Evolutionary conservation across 2,888 invertebrate genomes (phyloP).

Genomic region (Idaea aversata): DNA sequence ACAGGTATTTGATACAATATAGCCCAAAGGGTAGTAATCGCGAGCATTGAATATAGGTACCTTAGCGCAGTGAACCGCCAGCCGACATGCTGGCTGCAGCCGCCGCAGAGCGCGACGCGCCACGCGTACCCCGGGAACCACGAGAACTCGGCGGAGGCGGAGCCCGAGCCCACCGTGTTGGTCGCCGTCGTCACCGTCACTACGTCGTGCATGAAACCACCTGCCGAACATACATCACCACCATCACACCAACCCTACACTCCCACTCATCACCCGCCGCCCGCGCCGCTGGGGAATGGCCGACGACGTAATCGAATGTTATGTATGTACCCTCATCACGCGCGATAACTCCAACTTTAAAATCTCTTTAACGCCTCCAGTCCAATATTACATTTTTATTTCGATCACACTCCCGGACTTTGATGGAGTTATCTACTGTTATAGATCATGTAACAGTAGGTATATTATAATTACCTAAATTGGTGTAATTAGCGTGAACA

Average conservation of each 20-base stretch:
- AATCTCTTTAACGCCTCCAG: no score
- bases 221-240: constrained; percentile 32
- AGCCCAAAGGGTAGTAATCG: no score
- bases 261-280: background rate
- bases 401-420: no score
- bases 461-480: constrained; percentile 36
- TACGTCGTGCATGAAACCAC: constrained; percentile 72
- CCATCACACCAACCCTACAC: constrained; percentile 54
- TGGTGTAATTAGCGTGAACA: constrained; percentile 67
- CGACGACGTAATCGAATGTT: no score
- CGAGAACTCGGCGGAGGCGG: constrained; percentile 59
- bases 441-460: no score
- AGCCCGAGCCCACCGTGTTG: constrained; percentile 46
- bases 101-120: constrained; percentile 57
- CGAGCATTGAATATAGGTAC: background rate
- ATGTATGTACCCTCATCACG: no score
- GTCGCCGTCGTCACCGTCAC: constrained; percentile 55
- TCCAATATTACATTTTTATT: no score
- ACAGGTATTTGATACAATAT: background rate
- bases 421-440: no score
- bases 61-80: constrained; percentile 43
- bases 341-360: no score
- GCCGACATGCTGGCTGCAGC: constrained; percentile 62
- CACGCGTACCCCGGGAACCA: constrained; percentile 78
- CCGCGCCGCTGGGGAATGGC: background rate